Evolutionary conservation across 1,140 invertebrate genomes (phyloP).

Genomic region (Stegodyphus mimosarum): DNA sequence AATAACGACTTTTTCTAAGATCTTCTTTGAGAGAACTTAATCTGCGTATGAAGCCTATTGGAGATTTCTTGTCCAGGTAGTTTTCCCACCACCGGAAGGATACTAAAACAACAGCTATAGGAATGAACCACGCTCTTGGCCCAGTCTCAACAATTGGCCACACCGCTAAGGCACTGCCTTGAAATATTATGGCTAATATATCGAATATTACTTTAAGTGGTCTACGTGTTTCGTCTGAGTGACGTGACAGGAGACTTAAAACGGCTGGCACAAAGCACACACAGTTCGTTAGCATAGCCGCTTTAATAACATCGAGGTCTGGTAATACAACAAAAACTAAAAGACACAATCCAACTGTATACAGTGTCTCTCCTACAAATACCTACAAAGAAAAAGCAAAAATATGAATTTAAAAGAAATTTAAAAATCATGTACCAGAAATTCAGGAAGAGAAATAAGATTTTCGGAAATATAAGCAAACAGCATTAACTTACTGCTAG

Average conservation of each 20-base stretch:
- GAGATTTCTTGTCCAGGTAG: conserved; percentile 70
- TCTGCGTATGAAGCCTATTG: conserved; percentile 76
- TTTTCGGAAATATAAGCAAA: not conserved
- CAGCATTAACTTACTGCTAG: conserved; percentile 47
- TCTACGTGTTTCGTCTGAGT: conserved; percentile 46
- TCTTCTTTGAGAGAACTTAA: conserved; percentile 85
- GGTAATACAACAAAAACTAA: conserved; percentile 69
- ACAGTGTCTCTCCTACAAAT: conserved; percentile 67
- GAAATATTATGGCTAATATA: conserved; percentile 65
- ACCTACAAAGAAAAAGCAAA: conserved; percentile 43
- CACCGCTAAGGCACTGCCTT: conserved; percentile 87
- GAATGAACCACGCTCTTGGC: conserved; percentile 67
- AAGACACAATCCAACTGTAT: conserved; percentile 68
- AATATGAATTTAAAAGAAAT: not conserved
- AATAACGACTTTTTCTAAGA: conserved; percentile 81
- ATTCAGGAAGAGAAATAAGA: not conserved
- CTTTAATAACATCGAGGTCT: conserved; percentile 67
- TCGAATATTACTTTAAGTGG: conserved; percentile 64
- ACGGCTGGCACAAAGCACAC: conserved; percentile 68
- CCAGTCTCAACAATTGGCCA: conserved; percentile 76
- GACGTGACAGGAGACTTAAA: conserved; percentile 63
- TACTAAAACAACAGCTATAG: conserved; percentile 69
- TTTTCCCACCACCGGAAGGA: conserved; percentile 72
- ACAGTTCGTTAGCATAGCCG: conserved; percentile 67
- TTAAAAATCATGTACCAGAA: not conserved